Base-by-base conservation (phyloP, 2,888 invertebrate genomes). In the Coenonympha glycerion region DNA sequence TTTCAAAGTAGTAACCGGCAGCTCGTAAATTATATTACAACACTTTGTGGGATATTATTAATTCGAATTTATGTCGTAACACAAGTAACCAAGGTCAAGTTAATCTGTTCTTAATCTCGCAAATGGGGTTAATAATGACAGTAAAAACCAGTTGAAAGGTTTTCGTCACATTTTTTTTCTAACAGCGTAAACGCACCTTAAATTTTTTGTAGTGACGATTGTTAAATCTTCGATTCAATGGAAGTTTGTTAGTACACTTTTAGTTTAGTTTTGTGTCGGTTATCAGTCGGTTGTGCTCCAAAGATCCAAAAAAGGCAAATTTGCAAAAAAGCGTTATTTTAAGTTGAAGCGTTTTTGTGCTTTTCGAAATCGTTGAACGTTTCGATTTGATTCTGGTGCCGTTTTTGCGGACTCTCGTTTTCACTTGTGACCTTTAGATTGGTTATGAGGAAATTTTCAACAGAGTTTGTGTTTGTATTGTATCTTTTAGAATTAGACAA, bases 241-340 rank as follows among this genome's bases (percentile, higher is more conserved):
- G 9, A 33, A 33, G 16, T 33, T n/a, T n/a, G n/a, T n/a, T n/a
- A 9, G 21, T 19, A 55, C 47, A 46, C 50, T 60, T 60, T 56
- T 59, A 62, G 66, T 65, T 47, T 49, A 49, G 42, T 48, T 53
- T 52, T 46, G 57, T 56, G 53, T 47, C 48, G 47, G 51, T 54
- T 36, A 18, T 51, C 47, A 56, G 49, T 42, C 56, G 58, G 61
- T 57, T 59, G 64, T 57, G 59, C 56, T 56, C 42, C 42, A 15
- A 42, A 34, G 22, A 15, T 44, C 21, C 18, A n/a, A 49, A 46
- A 33, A 46, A 28, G 33, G 36, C 22, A 28, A 46, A 15, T 42
- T 41, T 6, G 9, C 40, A 13, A 34, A 41, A 33, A 30, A 28
- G 4, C 8, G 36, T 19, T 36, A n/a, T 26, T 36, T 28, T 30